Base-by-base conservation (phyloP, 2,113 vertebrate species). In the Stictonetta naevosa region DNA sequence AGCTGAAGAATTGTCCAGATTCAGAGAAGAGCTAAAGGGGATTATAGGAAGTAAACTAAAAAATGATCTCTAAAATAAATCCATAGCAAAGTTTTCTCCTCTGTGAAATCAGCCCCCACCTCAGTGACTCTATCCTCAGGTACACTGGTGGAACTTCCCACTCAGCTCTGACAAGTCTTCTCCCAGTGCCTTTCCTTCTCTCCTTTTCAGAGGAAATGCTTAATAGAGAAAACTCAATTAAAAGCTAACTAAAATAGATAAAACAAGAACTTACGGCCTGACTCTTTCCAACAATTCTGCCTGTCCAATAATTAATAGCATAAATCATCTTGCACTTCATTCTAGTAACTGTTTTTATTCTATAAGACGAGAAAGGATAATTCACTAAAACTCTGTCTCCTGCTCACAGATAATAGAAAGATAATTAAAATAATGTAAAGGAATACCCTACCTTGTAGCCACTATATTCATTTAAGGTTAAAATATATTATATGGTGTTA, bases 401-500 rank as follows among this genome's bases (percentile, higher is more conserved):
- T 77, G 34, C 68, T 88, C 68, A 11, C 20, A 36, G 40, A 68
- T 59, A 60, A 5, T 36, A 56, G 31, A 29, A 71, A 26, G 6
- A 56, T 13, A 64, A 60, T 23, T 21, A 11, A 4, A 78, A n/a
- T 2, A 40, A 10, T n/a, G 58, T 25, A 58, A n/a, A 86, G 46
- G 25, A 75, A 29, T 26, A 55, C 8, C 20, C 9, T 68, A 33
- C 25, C 11, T 36, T 33, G 13, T 16, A 58, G 29, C n/a, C 29
- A 29, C 46, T 33, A 42, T 44, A 64, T 46, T 66, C 19, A 21
- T 40, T 12, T 56, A 74, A 62, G 42, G 22, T 64, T 83, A 40
- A 48, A 48, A 73, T 33, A 23, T 6, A 4, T n/a, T 33, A 38
- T 38, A 36, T 0, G 1, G 2, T 11, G 12, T 22, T 25, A 5